Evolutionary conservation across 2,113 vertebrate species (phyloP).

Genomic region (Pseudopodoces humilis): DNA sequence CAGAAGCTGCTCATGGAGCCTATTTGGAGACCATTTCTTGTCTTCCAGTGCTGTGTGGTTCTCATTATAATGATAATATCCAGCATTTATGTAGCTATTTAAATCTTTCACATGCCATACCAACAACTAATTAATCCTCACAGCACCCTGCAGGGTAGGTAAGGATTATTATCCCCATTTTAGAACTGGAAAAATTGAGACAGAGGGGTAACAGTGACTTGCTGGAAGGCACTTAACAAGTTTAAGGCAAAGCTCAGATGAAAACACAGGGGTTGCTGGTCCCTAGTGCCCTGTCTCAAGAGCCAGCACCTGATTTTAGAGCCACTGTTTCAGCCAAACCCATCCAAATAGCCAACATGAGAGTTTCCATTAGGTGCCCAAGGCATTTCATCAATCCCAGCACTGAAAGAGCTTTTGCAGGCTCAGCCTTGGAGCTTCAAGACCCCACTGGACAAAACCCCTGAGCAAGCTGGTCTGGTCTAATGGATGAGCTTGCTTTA

Average conservation of each 20-base stretch:
- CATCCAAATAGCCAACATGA: neutral
- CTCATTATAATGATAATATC: constrained; percentile 61
- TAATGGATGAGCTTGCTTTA: neutral
- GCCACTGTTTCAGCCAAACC: neutral
- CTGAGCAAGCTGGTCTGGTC: neutral
- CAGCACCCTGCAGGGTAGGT: constrained; percentile 56
- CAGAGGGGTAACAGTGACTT: constrained; percentile 25
- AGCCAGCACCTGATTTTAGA: neutral
- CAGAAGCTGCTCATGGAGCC: constrained; percentile 42
- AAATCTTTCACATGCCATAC: constrained; percentile 34
- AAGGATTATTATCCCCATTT: constrained; percentile 63
- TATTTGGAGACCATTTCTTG: constrained; percentile 50
- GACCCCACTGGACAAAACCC: neutral
- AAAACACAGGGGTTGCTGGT: neutral
- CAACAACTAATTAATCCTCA: constrained; percentile 72
- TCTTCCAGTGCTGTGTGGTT: constrained; percentile 40
- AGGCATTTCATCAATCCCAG: neutral
- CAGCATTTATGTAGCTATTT: constrained; percentile 65
- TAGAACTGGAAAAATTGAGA: constrained; percentile 41
- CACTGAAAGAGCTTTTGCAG: neutral
- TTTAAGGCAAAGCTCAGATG: neutral
- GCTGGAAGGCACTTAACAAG: constrained; percentile 21
- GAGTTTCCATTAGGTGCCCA: neutral
- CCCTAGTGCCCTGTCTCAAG: neutral
- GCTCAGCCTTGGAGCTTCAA: neutral